Evolutionary conservation across 2,888 invertebrate genomes (phyloP).

Genomic region (Pammene fasciana): DNA sequence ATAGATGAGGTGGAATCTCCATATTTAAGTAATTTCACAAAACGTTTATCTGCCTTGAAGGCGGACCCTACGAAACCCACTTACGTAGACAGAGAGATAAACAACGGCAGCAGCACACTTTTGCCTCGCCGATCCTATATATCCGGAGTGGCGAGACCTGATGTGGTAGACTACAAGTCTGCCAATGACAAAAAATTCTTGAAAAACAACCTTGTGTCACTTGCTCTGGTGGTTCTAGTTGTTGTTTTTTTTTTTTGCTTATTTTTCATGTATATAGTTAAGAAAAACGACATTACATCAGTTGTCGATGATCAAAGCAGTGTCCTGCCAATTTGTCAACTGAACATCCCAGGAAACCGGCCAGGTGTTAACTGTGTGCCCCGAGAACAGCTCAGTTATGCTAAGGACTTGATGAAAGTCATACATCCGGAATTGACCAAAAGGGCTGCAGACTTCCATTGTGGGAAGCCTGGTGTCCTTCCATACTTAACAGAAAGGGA

Average conservation of each 20-base stretch:
- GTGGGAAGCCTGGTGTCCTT: constrained; percentile 77
- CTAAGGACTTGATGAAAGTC: constrained; percentile 85
- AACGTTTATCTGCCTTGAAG: constrained; percentile 81
- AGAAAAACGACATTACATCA: constrained; percentile 83
- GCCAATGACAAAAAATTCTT: constrained; percentile 78
- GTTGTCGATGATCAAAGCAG: constrained; percentile 81
- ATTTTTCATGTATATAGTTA: constrained; percentile 87
- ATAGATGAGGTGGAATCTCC: constrained; percentile 85
- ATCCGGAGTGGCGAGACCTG: constrained; percentile 67
- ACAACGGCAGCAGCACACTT: constrained; percentile 69
- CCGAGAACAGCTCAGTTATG: constrained; percentile 84
- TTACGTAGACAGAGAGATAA: constrained; percentile 67
- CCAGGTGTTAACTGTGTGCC: constrained; percentile 86
- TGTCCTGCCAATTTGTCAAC: constrained; percentile 83
- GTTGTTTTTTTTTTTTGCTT: constrained; percentile 86
- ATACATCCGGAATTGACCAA: constrained; percentile 86
- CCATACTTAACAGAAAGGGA: constrained; percentile 86
- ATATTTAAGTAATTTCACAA: constrained; percentile 88
- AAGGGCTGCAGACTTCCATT: constrained; percentile 83
- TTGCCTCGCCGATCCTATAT: constrained; percentile 72
- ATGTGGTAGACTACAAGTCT: constrained; percentile 70
- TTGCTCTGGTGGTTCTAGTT: constrained; percentile 84
- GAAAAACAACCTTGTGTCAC: constrained; percentile 85
- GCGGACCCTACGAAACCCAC: constrained; percentile 66
- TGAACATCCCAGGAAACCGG: constrained; percentile 77